Base-by-base conservation (phyloP, 1,140 invertebrate species). In the Ladona fulva region DNA sequence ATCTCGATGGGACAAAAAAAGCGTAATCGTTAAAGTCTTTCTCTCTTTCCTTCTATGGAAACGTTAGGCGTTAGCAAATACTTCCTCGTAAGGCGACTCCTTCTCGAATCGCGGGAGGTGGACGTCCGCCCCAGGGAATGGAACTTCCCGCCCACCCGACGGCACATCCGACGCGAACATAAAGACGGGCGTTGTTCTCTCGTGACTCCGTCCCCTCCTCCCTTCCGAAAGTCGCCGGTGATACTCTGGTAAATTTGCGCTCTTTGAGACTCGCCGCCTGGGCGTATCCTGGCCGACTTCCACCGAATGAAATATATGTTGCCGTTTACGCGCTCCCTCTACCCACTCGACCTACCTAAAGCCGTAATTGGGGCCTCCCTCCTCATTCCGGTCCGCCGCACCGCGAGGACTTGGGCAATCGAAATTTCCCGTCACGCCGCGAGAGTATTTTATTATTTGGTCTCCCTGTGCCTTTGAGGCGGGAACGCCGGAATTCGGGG, bases 121-220 rank as follows among this genome's bases (percentile, higher is more conserved):
- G 81, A 82, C 81, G 82, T 84, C 85, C 85, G 85, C 85, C 85
- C 82, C 83, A 82, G 83, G 84, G 84, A 85, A 37, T 8, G 84
- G 84, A 85, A 37, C 29, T 37, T 37, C 3, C 29, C 29, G 77
- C 81, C 77, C 80, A 80, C 77, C 80, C 76, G 84, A 82, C 83
- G 83, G 81, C 83, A 82, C 81, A n/a, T n/a, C 80, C 76, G 84
- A 82, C 83, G 83, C n/a, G 81, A 83, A 82, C 81, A 80, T 81
- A 81, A 80, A 79, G 80, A 78, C 52, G 52, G 52, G 52, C 52
- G 52, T 66, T 66, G 52, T 22, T 66, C 52, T 5, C 52, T 66
- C 52, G 29, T 37, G 29, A 37, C 52, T 19, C 3, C 16, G 3
- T 12, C 52, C 52, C 52, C 12, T 12, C 52, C 52, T 66, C 3